Evolutionary conservation across 2,797 vertebrate genomes (phyloP), one percentile per base, ranked within the genome.

Genomic region (Cyprinodon diabolis): DNA sequence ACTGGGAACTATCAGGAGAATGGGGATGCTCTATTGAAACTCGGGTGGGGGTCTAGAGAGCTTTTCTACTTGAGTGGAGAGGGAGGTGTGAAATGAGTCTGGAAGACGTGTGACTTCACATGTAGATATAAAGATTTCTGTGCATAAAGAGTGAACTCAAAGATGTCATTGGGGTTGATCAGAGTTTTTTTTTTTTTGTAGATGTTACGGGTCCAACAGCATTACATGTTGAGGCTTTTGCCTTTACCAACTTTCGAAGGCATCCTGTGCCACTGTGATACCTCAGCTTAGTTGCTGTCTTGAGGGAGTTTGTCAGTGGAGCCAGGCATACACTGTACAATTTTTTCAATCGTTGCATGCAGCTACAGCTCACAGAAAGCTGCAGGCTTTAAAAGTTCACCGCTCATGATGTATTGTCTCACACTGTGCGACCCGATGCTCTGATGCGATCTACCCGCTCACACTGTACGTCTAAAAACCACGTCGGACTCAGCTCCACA

Each of bases 61-160:
- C 92, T 92, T 94, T 96, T 97, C 95, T 95, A 93, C 94, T 95
- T 94, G 94, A 96, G 90, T 94, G 92, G 94, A 93, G 89, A 79
- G 43, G 52, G 54, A 92, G 91, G 89, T 90, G 93, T 95, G 94
- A 95, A 95, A 95, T 95, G 95, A 94, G 91, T 90, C 89, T 91
- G 92, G 91, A 93, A 63, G 52, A 71, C 78, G 71, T 79, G 68
- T 55, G 73, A 21, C 75, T 75, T 68, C 62, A 79, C 90, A 76
- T 84, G 86, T 89, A 91, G 52, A 30, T 30, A 30, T 30, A 30
- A 3, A 30, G 30, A 30, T 30, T 30, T 30, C 30, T 30, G 3
- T 30, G 30, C 30, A 30, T 30, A 30, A 30, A 30, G 6, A 43
- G 7, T 3, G 37, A 17, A 48, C 14, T 14, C 45, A 47, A 47